Evolutionary conservation across 2,797 vertebrate species (phyloP), one percentile per base, ranked within the genome.

Genomic region (Parotocinclus haroldoi): DNA sequence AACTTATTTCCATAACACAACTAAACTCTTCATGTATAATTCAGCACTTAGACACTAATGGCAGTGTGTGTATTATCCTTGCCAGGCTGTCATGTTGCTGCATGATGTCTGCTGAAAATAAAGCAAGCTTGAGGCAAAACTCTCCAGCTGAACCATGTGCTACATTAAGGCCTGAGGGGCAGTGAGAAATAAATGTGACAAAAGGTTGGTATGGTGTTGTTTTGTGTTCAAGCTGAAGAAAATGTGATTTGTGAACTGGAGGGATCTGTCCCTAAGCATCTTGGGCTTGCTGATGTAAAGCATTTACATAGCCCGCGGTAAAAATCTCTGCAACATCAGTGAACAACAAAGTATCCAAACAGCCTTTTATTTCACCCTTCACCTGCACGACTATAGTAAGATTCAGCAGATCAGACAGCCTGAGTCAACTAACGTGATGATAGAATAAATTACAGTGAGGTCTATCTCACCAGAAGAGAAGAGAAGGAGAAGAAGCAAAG

Each of bases 111-210:
- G 67, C 56, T 38, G 64, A 67, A 65, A 67, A 69, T 48, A 54
- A 65, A 53, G 36, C 39, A 16, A 60, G 46, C 67, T 13, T 7
- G 27, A 13, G 53, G 58, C 60, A 57, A 70, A 76, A 52, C 68
- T 65, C 65, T 76, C 56, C 56, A 66, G 69, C 70, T 60, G 63
- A 76, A 51, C 60, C 45, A 18, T 64, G 69, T 40, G 59, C 45
- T 69, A 58, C 49, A 56, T 74, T 66, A 69, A 48, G 58, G 42
- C 62, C 66, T 53, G 66, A 60, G 69, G 62, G 56, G 17, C 44
- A 38, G 57, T 17, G 42, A 74, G 54, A 39, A 68, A 63, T 62
- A 27, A 69, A 68, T 49, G 50, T 58, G 45, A 38, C 42, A 45
- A 61, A 53, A 13, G 50, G 57, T 62, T 69, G 44, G n/a, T 67